phyloP scores from a whole-genome alignment of 2,113 vertebrate genomes.

The human (Homo sapiens) region DNA sequence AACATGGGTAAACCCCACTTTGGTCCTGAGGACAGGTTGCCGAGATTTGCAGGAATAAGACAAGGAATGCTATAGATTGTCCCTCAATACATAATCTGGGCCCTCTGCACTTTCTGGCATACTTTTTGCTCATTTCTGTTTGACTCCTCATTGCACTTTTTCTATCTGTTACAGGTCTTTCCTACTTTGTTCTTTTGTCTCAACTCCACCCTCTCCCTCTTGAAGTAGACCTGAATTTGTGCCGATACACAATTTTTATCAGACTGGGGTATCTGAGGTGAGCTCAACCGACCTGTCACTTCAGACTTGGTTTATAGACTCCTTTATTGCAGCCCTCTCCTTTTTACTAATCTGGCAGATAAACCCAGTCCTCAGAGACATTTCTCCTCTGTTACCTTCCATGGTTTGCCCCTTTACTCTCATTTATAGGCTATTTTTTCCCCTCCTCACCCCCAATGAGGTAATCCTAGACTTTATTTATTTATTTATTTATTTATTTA shows the following conservation, averaged over 20 bases:
- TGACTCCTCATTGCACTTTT: not conserved
- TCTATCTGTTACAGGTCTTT: not conserved
- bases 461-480: not conserved
- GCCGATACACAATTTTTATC: not conserved
- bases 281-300: not conserved
- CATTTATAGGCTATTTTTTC: not conserved
- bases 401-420: not conserved
- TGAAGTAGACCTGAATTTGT: not conserved
- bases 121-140: not conserved
- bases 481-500: no score
- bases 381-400: not conserved
- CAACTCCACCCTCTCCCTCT: no score
- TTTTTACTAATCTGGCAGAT: not conserved
- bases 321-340: not conserved
- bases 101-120: not conserved
- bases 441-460: not conserved
- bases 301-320: not conserved
- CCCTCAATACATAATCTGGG: not conserved
- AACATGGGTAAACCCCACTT: not conserved
- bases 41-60: not conserved
- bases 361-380: not conserved
- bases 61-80: not conserved
- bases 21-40: not conserved
- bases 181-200: not conserved
- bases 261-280: not conserved